Base-by-base conservation (phyloP, 2,113 vertebrate species). In the Stomatorhinus ivindoensis region DNA sequence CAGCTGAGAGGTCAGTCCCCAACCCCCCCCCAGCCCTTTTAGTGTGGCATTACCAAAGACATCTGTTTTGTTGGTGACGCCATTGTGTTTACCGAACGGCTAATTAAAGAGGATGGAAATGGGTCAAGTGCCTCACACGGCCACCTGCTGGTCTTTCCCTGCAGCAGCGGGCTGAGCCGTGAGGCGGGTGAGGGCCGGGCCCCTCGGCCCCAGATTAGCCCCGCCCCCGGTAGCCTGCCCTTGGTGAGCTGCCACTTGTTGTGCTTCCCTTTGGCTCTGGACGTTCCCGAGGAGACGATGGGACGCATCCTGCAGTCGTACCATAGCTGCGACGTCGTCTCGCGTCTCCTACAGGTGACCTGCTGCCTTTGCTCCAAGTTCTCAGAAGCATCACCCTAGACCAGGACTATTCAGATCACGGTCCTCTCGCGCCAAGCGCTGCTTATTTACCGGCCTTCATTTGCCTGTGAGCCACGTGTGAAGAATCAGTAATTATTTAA, bases 241-340 rank as follows among this genome's bases (percentile, higher is more conserved):
- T 35, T 92, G 89, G 91, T 95, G 92, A 95, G 94, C 94, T 96
- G 95, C 94, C 94, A 93, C 88, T 89, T 96, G 89, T 91, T 96
- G 88, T 95, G 95, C 91, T 94, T 96, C 89, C 96, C 95, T 0
- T 96, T 96, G 2, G 93, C 95, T 84, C 86, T 96, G 92, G 94
- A 95, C 73, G 90, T 96, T 86, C 94, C 94, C 35, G 55, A 92
- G 11, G 90, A 48, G 91, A 94, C 92, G 88, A 87, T 89, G 92
- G 90, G 89, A 48, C 5, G 87, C 0, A 89, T 96, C 80, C 91
- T 96, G 47, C 92, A 93, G 86, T 27, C 91, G 24, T 96, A 96
- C 85, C 93, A 94, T 91, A 93, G 92, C 50, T 94, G 94, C 90
- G 92, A 91, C 86, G 65, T 96, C 39, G 93, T 94, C 27, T 19